Evolutionary conservation across 2,113 vertebrate genomes (phyloP).

Genomic region (Callopanchax toddi): DNA sequence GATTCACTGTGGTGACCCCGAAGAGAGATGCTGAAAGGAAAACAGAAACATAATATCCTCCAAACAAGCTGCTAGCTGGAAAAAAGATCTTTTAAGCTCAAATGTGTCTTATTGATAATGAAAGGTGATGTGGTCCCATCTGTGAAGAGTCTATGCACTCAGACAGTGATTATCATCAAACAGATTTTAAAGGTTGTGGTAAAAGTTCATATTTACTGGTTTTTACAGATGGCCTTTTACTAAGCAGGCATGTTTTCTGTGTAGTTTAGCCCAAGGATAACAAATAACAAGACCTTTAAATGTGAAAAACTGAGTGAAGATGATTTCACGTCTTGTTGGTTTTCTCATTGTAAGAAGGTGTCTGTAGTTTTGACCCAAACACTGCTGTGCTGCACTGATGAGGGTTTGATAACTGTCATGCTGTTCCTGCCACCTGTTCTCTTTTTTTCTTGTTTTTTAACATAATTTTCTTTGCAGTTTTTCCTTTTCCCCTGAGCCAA

Average conservation of each 20-base stretch:
- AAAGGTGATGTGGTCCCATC: too few species aligned
- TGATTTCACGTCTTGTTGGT: background rate
- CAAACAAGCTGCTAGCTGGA: too few species aligned
- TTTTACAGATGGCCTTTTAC: too few species aligned
- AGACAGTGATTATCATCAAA: too few species aligned
- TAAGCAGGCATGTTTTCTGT: conserved; percentile 8
- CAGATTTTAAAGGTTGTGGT: too few species aligned
- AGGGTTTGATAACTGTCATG: background rate
- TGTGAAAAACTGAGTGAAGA: background rate
- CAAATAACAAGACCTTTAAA: background rate
- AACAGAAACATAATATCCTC: too few species aligned
- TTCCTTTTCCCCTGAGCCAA: background rate
- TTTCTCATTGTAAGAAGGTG: background rate
- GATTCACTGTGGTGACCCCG: too few species aligned
- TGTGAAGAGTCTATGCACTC: too few species aligned
- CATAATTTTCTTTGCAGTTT: background rate
- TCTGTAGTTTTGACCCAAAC: background rate
- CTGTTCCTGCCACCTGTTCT: background rate
- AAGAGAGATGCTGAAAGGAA: too few species aligned
- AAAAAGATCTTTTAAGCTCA: too few species aligned
- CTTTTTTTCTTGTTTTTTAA: conserved; percentile 11
- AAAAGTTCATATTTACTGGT: too few species aligned
- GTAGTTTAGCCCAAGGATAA: conserved; percentile 19
- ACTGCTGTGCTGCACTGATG: conserved; percentile 2
- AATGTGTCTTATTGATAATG: too few species aligned